Percentiles rank a stretch among this genome's conserved stretches.
Conservation (phyloP, 2,113 vertebrate genomes). For the Pionites leucogaster region DNA sequence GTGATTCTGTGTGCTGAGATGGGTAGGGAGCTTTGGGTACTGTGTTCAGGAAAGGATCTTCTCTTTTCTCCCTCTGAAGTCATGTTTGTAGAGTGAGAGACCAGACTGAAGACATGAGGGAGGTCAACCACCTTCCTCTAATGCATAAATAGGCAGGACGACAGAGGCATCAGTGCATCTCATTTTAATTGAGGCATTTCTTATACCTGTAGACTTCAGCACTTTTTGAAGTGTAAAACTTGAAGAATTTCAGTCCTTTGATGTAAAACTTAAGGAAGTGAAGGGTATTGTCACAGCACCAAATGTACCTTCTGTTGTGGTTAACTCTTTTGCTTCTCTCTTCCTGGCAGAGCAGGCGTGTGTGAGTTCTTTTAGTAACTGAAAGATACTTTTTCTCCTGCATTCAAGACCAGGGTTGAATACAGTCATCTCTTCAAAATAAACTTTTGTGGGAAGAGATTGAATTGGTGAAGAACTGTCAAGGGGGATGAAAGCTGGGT, state of each 20-base stretch:
- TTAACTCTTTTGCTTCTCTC: background rate
- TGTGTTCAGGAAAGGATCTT: background rate
- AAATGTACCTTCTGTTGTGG: background rate
- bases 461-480: background rate
- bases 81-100: background rate
- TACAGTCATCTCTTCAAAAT: background rate
- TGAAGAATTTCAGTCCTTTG: background rate
- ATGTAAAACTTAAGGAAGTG: background rate
- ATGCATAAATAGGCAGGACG: background rate
- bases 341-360: background rate
- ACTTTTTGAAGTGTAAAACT: background rate
- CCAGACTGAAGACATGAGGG: background rate
- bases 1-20: accelerated
- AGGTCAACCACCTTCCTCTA: background rate
- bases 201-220: background rate
- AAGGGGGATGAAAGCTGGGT: background rate
- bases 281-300: background rate
- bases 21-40: background rate
- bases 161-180: background rate
- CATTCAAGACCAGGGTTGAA: background rate
- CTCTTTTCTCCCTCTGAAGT: background rate
- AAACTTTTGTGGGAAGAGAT: background rate
- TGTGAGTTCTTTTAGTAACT: background rate
- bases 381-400: background rate
- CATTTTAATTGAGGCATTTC: background rate